These are phyloP conservation scores for Rosalia funebris DNA, from an alignment of 2,888 invertebrate genomes.

Conservation along the genomic window DNA sequence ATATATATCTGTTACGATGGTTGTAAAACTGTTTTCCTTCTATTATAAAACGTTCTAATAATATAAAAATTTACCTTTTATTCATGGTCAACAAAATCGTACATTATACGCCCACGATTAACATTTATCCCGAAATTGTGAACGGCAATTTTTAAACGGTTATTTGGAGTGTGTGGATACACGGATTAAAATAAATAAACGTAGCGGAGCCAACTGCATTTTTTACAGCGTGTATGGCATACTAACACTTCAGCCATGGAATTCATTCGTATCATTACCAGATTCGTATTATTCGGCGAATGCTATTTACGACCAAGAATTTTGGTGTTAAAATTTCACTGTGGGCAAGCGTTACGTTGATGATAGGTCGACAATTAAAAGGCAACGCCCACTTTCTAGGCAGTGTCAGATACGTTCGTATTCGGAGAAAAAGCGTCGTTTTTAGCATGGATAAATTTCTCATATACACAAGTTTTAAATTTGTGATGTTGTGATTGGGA, in stretches of 20 bases:
- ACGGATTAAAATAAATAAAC: constrained; percentile 15
- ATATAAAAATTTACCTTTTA: constrained; percentile 27
- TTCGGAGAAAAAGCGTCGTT: no score
- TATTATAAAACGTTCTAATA: constrained; percentile 21
- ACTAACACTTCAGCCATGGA: constrained; percentile 4
- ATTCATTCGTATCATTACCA: not conserved
- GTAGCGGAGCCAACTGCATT: constrained; percentile 12
- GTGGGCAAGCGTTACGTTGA: not conserved
- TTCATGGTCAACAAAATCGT: constrained; percentile 34
- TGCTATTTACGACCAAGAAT: not conserved
- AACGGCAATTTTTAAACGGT: constrained; percentile 18
- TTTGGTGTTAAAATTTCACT: not conserved
- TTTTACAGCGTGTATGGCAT: not conserved
- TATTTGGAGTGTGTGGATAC: constrained; percentile 12
- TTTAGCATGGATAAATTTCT: no score
- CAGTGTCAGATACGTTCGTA: no score
- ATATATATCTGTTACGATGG: constrained; percentile 2
- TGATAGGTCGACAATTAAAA: no score
- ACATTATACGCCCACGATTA: constrained; percentile 32
- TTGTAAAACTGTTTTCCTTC: constrained; percentile 18
- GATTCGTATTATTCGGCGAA: constrained; percentile 4
- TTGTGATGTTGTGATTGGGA: no score
- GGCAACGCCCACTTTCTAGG: no score
- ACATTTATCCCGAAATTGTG: constrained; percentile 16
- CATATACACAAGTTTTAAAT: no score